Percentiles rank a stretch among this genome's conserved stretches.
phyloP scores from a whole-genome alignment of 2,797 vertebrate species.

The Eremophila alpestris region DNA sequence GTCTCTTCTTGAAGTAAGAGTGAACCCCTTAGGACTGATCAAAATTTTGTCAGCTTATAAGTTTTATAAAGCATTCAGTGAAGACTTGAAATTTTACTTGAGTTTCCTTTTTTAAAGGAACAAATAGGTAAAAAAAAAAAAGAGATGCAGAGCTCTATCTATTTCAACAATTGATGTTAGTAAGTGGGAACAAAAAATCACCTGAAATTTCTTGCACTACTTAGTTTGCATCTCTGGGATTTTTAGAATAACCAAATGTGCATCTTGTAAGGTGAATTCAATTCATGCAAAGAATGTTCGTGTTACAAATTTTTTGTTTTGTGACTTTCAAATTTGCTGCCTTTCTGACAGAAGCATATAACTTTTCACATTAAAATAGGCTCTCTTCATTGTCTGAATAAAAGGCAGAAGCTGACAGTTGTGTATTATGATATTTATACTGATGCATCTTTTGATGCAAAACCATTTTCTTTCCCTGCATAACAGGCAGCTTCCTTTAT shows the following conservation, averaged over 20 bases:
- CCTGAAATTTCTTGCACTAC: background rate
- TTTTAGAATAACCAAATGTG: background rate
- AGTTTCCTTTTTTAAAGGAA: background rate
- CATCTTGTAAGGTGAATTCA: background rate
- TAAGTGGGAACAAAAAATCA: background rate
- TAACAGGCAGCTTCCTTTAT: background rate
- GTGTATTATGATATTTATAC: background rate
- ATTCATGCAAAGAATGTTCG: background rate
- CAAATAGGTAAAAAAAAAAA: background rate
- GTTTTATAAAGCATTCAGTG: background rate
- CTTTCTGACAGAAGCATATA: background rate
- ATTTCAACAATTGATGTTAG: background rate
- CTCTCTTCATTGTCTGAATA: background rate
- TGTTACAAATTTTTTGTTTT: background rate
- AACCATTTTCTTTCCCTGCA: background rate
- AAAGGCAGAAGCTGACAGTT: background rate
- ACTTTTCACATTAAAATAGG: background rate
- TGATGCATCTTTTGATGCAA: background rate
- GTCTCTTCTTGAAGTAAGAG: background rate
- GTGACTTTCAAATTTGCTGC: background rate
- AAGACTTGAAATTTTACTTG: background rate
- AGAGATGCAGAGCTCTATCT: background rate
- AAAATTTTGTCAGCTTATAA: background rate
- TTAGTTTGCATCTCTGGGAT: background rate
- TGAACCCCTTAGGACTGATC: background rate